phyloP scores from a whole-genome alignment of 2,888 invertebrate genomes.

The Cheilosia impressa region DNA sequence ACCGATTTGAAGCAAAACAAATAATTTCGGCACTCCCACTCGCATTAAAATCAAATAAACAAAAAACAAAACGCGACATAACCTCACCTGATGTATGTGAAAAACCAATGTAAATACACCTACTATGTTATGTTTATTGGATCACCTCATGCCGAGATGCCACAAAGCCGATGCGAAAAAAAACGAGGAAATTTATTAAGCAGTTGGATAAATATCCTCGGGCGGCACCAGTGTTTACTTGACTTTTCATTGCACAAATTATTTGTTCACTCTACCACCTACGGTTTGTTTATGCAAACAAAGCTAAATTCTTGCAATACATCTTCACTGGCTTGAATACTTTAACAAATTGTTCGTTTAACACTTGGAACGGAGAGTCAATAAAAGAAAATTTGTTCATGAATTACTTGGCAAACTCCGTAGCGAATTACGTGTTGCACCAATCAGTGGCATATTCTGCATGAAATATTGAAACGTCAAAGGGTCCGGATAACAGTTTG shows the following conservation, averaged over 20 bases:
- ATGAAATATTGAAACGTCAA: not conserved
- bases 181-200: conserved; percentile 20
- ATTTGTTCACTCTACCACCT: conserved; percentile 24
- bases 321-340: conserved; percentile 15
- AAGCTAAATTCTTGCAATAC: not conserved
- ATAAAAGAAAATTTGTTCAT: conserved; percentile 12
- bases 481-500: not conserved
- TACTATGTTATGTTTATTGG: not conserved
- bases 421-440: not conserved
- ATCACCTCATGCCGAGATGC: not conserved
- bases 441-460: not conserved
- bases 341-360: conserved; percentile 12
- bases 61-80: no score
- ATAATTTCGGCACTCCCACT: no score
- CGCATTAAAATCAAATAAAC: no score
- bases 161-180: not conserved
- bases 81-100: not conserved
- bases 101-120: not conserved
- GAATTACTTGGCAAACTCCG: not conserved
- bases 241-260: conserved; percentile 20
- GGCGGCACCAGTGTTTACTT: conserved; percentile 35
- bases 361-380: conserved; percentile 16
- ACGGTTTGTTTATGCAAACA: conserved; percentile 1
- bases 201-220: conserved; percentile 42
- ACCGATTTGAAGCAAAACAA: no score